These are phyloP conservation scores for Elachura formosa DNA, from an alignment of 2,113 vertebrate species.

Conservation along the genomic window DNA sequence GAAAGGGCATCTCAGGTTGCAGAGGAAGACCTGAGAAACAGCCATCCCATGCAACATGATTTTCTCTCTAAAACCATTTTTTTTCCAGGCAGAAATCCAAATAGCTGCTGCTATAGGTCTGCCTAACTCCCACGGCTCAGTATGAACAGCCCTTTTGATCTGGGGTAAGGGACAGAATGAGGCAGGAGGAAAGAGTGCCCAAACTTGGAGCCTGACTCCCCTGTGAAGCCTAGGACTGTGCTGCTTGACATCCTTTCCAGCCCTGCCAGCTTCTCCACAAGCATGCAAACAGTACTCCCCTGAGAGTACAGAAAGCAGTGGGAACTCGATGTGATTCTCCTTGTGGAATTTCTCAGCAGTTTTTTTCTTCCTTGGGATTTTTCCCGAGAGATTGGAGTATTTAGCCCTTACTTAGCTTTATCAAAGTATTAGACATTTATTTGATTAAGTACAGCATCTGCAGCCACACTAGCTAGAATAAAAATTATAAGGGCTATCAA, in stretches of 20 bases:
- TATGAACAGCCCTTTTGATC: neutral
- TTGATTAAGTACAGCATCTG: constrained; percentile 64
- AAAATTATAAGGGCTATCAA: constrained; percentile 68
- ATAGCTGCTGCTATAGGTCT: neutral
- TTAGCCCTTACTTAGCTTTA: constrained; percentile 60
- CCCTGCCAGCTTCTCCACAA: constrained; percentile 24
- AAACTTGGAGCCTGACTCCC: neutral
- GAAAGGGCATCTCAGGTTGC: neutral
- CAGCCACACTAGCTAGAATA: constrained; percentile 44
- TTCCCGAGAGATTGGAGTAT: constrained; percentile 19
- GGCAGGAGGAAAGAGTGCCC: neutral
- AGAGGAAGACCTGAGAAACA: neutral
- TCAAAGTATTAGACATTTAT: constrained; percentile 61
- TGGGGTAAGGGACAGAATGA: neutral
- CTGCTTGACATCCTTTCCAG: constrained; percentile 22
- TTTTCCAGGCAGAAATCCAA: constrained; percentile 1
- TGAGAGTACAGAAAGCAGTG: constrained; percentile 40
- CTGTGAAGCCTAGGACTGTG: neutral
- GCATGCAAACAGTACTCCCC: constrained; percentile 34
- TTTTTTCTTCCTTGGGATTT: constrained; percentile 37
- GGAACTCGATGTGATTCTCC: constrained; percentile 46
- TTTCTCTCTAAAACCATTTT: neutral
- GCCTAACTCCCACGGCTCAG: neutral
- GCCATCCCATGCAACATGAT: neutral
- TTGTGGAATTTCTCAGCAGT: constrained; percentile 58